phyloP scores from a whole-genome alignment of 2,888 invertebrate genomes.

The Habroteleia sp. region DNA sequence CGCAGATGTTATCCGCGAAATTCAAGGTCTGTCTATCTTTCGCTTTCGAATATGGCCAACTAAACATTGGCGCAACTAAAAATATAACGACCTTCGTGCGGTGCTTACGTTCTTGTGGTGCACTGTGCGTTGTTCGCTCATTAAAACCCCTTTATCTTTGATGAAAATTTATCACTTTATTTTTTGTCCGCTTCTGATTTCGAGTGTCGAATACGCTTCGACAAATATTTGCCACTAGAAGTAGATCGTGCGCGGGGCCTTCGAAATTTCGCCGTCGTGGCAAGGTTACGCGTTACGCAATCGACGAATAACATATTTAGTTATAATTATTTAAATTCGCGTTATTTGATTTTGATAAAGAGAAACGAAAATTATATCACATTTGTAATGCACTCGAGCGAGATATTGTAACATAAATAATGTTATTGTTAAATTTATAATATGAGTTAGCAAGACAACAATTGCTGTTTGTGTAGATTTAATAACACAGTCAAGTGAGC shows the following conservation, averaged over 20 bases:
- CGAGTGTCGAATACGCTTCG: conserved; percentile 4
- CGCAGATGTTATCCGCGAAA: conserved; percentile 81
- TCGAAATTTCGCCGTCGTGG: neutral
- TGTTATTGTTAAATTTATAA: conserved; percentile 54
- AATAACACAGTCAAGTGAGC: conserved; percentile 47
- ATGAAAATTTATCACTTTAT: conserved; percentile 17
- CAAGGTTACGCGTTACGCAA: conserved; percentile 36
- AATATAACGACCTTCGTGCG: conserved; percentile 79
- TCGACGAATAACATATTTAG: conserved; percentile 9
- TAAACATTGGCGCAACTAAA: conserved; percentile 80
- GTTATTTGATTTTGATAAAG: conserved; percentile 39
- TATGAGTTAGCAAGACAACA: conserved; percentile 52
- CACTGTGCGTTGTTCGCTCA: conserved; percentile 67
- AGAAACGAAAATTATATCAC: conserved; percentile 42
- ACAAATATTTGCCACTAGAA: conserved; percentile 4
- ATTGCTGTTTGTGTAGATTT: conserved; percentile 58
- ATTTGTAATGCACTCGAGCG: conserved; percentile 16
- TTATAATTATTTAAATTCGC: conserved; percentile 31
- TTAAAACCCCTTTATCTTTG: conserved; percentile 36
- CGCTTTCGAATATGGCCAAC: conserved; percentile 76
- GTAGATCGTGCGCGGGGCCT: neutral
- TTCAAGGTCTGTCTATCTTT: conserved; percentile 80
- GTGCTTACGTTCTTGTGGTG: conserved; percentile 75
- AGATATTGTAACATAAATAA: conserved; percentile 47
- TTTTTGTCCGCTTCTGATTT: conserved; percentile 6